Evolutionary conservation across 1,140 invertebrate species (phyloP), one percentile per base, ranked within the genome.

Genomic region (Drosophila triauraria): DNA sequence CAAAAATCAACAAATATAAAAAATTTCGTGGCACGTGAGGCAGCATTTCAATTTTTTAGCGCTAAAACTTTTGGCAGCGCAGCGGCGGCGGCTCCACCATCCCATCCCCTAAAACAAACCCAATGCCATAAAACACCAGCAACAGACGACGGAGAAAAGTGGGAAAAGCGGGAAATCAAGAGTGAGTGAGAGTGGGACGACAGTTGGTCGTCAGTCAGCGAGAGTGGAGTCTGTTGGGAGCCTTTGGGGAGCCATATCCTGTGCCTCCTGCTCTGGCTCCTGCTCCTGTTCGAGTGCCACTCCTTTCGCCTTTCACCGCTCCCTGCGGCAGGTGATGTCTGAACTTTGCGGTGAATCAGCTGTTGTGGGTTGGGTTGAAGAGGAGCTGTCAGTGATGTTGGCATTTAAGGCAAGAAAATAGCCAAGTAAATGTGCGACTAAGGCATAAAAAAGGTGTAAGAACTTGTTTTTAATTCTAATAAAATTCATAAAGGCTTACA

Each of bases 1-100:
- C 86, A 91, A 90, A 90, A 90, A 90, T 90, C 86, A 90, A 90
- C 85, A 90, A 90, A 91, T 85, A 83, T 83, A 87, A 87, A 87
- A 87, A 87, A 83, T 82, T 87, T 75, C 43, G 38, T 50, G 74
- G 84, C 84, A 90, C 85, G 85, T 90, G 85, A 90, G 85, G 86
- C 61, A 82, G 86, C 85, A 90, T 90, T 90, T 90, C 85, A 90
- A 90, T 90, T 90, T 90, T 90, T 90, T 83, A 90, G 61, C 75
- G 65, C 53, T 80, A 87, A 88, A 87, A 87, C 50, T 88, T 78
- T 87, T 88, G 63, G 77, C 80, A 69, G 64, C 8, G 60, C 59
- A 32, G 51, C 57, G 30, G 40, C 57, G 30, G 40, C 47, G n/a
- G 63, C 30, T 1, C 7, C 27, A 30, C 10, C 23, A 9, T 48